Evolutionary conservation across 2,888 invertebrate genomes (phyloP).

Genomic region (Synergus japonicus): DNA sequence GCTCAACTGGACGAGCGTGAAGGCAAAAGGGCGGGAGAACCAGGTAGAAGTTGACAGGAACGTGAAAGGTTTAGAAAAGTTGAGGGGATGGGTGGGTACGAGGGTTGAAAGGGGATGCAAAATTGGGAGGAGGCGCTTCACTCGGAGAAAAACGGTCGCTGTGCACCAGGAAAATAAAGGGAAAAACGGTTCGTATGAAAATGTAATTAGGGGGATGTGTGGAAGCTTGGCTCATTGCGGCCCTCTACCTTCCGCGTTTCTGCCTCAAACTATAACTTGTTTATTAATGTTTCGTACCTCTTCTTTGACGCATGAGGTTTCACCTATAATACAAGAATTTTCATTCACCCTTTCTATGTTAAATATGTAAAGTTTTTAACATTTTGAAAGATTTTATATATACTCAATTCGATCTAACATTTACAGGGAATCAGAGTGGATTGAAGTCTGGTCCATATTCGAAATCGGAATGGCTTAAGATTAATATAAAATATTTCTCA

Average conservation of each 20-base stretch:
- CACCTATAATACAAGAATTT: background rate
- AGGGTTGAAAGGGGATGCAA: constrained; percentile 43
- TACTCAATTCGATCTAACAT: background rate
- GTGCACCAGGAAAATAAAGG: constrained; percentile 66
- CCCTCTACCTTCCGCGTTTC: constrained; percentile 61
- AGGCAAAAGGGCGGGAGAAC: constrained; percentile 48
- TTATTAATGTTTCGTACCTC: constrained; percentile 60
- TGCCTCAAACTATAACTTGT: constrained; percentile 63
- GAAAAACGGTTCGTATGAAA: constrained; percentile 71
- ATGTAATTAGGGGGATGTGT: constrained; percentile 72
- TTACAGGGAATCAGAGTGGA: background rate
- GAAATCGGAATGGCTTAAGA: background rate
- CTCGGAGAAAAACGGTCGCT: constrained; percentile 65
- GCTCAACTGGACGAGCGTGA: constrained; percentile 52
- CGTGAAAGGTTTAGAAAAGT: constrained; percentile 54
- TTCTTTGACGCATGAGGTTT: constrained; percentile 11
- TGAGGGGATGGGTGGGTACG: constrained; percentile 43
- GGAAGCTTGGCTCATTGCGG: constrained; percentile 69
- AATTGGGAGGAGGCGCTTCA: constrained; percentile 56
- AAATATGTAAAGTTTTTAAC: background rate
- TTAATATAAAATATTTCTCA: background rate
- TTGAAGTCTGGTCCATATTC: background rate
- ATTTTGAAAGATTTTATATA: background rate
- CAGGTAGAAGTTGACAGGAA: constrained; percentile 55
- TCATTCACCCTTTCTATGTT: background rate